Evolutionary conservation across 2,797 vertebrate species (phyloP).

Genomic region (Psittacula echo): DNA sequence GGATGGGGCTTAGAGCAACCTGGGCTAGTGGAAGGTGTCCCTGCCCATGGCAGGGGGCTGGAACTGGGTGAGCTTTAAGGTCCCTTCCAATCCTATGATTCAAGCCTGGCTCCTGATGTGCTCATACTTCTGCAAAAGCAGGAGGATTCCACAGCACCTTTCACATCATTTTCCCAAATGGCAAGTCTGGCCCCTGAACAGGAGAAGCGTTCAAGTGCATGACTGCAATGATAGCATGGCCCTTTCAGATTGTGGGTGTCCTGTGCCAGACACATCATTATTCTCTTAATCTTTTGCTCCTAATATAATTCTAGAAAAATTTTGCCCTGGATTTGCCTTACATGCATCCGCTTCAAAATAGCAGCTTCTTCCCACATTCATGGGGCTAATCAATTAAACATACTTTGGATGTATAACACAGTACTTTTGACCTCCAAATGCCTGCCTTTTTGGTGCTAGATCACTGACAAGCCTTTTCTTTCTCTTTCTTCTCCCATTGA

Average conservation of each 20-base stretch:
- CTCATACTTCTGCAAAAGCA: accelerated
- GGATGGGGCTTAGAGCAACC: neutral
- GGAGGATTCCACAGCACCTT: neutral
- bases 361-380: neutral
- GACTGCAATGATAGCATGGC: neutral
- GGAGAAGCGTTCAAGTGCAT: neutral
- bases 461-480: neutral
- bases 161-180: neutral
- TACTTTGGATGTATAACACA: neutral
- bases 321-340: neutral
- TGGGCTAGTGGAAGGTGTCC: neutral
- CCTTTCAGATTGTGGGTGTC: neutral
- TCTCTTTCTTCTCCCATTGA: neutral
- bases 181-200: neutral
- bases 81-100: neutral
- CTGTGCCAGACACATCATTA: neutral
- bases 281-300: neutral
- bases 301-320: neutral
- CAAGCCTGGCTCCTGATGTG: neutral
- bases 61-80: neutral
- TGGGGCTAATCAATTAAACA: neutral
- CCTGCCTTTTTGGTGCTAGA: neutral
- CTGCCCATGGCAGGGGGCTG: neutral
- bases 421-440: neutral
- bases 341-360: neutral